Evolutionary conservation across 37 sponge, comb jelly and placozoan genomes (phyloP), one percentile per base, ranked within the genome.

Genomic region (Crambe crambe): DNA sequence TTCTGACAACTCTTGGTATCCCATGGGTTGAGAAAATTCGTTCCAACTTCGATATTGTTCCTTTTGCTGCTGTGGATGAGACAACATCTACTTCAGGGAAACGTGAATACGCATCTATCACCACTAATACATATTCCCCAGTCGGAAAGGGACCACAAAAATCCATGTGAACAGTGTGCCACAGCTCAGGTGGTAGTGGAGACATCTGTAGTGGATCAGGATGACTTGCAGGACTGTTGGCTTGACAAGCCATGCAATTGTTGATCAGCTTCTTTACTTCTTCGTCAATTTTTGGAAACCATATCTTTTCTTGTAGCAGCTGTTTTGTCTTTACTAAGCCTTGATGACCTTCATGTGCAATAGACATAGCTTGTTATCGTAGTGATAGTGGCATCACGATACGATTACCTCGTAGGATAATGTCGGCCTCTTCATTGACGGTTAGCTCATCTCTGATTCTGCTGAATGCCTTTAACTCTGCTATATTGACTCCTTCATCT

Each of bases 91-190:
- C 82, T 56, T 80, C 81, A 37, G 72, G 72, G 42, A 72, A 81
- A 3, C 47, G 10, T 10, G 82, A 81, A 34, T 81, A 81, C 1
- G 82, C 82, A 81, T 81, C 82, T 27, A 79, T 79, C n/a, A 64
- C 74, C 35, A 79, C 80, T 18, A 86, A 54, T 18, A 78, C 58
- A 82, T 38, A 81, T 58, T 72, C 74, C 56, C 70, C 77, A 27
- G 77, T 75, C 1, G 84, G 84, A 67, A 83, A 83, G 29, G 76
- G 84, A 12, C 84, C 70, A 75, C 77, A 65, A 27, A 83, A 82
- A 67, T 83, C 82, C 22, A 72, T 38, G 35, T 79, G 61, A 20
- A 81, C 44, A 5, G 73, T 70, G 71, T 81, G 82, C 82, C 82
- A 81, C 17, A 60, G 73, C 25, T 81, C 63, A 57, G 82, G 73